Conservation (phyloP, 2,797 vertebrate genomes). For the Pangasius macronema region DNA sequence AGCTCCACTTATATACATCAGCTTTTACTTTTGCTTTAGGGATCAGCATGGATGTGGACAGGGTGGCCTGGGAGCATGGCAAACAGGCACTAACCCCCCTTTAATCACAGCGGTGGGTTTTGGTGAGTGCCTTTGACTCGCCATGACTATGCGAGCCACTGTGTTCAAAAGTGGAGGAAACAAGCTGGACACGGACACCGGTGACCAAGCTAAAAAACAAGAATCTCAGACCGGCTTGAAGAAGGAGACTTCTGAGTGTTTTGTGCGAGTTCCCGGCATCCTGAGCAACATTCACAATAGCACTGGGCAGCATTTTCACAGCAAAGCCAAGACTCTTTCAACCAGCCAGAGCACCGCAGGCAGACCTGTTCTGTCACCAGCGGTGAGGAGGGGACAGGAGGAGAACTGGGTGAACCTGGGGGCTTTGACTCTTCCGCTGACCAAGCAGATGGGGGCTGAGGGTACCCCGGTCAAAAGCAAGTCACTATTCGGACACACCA, state of each 20-base stretch:
- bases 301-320: conserved; percentile 43
- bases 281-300: conserved; percentile 59
- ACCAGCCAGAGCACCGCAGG: conserved; percentile 23
- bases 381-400: conserved; percentile 46
- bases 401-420: conserved; percentile 60
- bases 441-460: conserved; percentile 63
- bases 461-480: conserved; percentile 59
- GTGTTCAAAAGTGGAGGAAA: conserved; percentile 65
- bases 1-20: not conserved
- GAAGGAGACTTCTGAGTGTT: conserved; percentile 61
- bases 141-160: conserved; percentile 72
- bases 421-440: conserved; percentile 45
- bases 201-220: conserved; percentile 49
- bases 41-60: conserved; percentile 36
- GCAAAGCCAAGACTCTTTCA: conserved; percentile 44
- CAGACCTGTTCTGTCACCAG: conserved; percentile 42
- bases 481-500: conserved; percentile 60
- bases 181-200: conserved; percentile 53
- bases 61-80: conserved; percentile 5
- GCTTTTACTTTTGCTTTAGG: not conserved
- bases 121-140: conserved; percentile 29
- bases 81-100: conserved; percentile 9
- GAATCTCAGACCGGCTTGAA: conserved; percentile 33
- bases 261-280: conserved; percentile 59
- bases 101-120: conserved; percentile 31